Conservation (phyloP, 1,140 invertebrate species). For the Acromyrmex heyeri region DNA sequence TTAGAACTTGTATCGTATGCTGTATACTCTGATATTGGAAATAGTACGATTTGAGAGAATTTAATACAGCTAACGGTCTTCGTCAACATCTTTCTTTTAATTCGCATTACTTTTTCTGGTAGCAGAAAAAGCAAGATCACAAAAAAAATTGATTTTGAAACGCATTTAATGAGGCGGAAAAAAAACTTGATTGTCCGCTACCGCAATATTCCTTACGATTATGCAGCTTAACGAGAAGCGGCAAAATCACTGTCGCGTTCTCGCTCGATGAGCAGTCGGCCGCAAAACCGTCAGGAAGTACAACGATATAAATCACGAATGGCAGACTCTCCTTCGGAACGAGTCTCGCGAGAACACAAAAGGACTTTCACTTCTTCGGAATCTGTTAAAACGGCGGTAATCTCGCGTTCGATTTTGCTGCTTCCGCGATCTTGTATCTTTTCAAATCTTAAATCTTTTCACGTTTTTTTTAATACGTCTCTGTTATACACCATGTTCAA, state of each 20-base stretch:
- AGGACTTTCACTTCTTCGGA: slow-evolving; percentile 61
- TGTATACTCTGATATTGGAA: background rate
- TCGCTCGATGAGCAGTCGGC: slow-evolving; percentile 40
- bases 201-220: slow-evolving; percentile 47
- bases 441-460: background rate
- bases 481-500: background rate
- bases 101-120: background rate
- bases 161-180: background rate
- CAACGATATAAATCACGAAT: slow-evolving; percentile 56
- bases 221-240: slow-evolving; percentile 26
- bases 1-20: background rate
- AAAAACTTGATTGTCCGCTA: slow-evolving; percentile 2
- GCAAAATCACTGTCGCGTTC: slow-evolving; percentile 52
- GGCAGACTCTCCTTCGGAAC: slow-evolving; percentile 58
- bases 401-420: slow-evolving; percentile 19
- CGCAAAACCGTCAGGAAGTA: slow-evolving; percentile 56
- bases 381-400: slow-evolving; percentile 41
- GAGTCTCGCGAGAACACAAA: slow-evolving; percentile 62
- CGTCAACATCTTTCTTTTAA: background rate
- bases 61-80: background rate
- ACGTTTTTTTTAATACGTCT: background rate
- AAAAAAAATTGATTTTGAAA: slow-evolving; percentile 3
- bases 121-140: background rate
- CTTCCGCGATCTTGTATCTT: slow-evolving; percentile 31
- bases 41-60: background rate